Percentiles rank a stretch among this genome's conserved stretches.
phyloP scores from a whole-genome alignment of 2,113 vertebrate genomes.

The Callopanchax toddi region DNA sequence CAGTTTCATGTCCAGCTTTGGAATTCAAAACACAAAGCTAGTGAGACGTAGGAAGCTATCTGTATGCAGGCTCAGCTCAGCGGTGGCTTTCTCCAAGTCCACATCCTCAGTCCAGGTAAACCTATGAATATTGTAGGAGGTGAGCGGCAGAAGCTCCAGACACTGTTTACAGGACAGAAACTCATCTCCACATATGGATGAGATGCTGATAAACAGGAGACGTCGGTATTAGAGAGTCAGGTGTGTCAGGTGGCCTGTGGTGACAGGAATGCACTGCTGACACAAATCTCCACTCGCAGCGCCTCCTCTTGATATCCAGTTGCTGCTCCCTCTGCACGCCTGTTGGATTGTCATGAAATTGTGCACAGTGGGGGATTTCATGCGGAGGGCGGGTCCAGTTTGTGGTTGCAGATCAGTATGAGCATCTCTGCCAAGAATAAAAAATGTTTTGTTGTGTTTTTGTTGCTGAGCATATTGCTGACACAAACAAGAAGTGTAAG shows the following conservation, averaged over 20 bases:
- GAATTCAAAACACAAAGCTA: conserved; percentile 27
- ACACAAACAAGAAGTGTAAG: conserved; percentile 39
- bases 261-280: conserved; percentile 3
- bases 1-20: conserved; percentile 40
- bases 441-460: background rate
- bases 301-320: conserved; percentile 39
- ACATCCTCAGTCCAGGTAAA: conserved; percentile 35
- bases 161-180: conserved; percentile 43
- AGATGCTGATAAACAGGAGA: conserved; percentile 55
- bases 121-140: conserved; percentile 63
- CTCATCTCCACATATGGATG: conserved; percentile 54
- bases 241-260: conserved; percentile 32
- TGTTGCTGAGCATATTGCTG: conserved; percentile 36
- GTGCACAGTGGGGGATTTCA: conserved; percentile 26
- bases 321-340: conserved; percentile 6
- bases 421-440: conserved; percentile 25
- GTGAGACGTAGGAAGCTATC: conserved; percentile 21
- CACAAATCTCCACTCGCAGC: conserved; percentile 43
- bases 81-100: conserved; percentile 21
- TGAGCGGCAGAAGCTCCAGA: conserved; percentile 23
- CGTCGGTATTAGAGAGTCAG: conserved; percentile 39
- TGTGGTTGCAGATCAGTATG: conserved; percentile 44
- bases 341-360: conserved; percentile 39
- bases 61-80: conserved; percentile 26
- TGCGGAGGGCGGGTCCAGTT: conserved; percentile 32